phyloP scores from a whole-genome alignment of 2,797 vertebrate genomes.

The Falco naumanni region DNA sequence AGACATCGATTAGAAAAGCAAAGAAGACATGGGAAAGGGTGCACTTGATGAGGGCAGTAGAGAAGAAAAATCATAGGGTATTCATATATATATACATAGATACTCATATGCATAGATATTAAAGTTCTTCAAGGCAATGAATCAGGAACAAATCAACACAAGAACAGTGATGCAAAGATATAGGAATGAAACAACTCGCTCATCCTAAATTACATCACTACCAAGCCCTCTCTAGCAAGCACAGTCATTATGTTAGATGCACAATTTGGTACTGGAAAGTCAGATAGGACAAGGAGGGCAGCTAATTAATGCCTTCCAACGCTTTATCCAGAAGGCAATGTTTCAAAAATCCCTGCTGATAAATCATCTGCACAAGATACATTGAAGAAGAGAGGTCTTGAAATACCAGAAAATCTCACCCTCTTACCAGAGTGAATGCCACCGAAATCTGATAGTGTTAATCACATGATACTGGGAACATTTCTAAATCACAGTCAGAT shows the following conservation, averaged over 20 bases:
- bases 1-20: constrained; percentile 8
- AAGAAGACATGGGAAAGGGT: background rate
- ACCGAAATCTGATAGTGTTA: background rate
- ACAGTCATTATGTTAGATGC: constrained; percentile 7
- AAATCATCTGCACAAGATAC: background rate
- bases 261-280: constrained; percentile 5
- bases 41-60: background rate
- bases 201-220: constrained; percentile 35
- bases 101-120: background rate
- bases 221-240: background rate
- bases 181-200: constrained; percentile 44
- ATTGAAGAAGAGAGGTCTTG: background rate
- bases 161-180: background rate
- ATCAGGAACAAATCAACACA: constrained; percentile 22
- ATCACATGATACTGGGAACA: background rate
- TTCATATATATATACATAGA: background rate
- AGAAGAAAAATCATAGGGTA: background rate
- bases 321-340: background rate
- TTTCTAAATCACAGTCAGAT: background rate
- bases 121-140: background rate
- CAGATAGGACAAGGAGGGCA: background rate
- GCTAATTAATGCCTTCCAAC: constrained; percentile 36
- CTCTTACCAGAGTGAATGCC: background rate
- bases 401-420: background rate
- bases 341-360: constrained; percentile 12